Evolutionary conservation across 2,113 vertebrate genomes (phyloP).

Genomic region (Tachysurus vachellii): DNA sequence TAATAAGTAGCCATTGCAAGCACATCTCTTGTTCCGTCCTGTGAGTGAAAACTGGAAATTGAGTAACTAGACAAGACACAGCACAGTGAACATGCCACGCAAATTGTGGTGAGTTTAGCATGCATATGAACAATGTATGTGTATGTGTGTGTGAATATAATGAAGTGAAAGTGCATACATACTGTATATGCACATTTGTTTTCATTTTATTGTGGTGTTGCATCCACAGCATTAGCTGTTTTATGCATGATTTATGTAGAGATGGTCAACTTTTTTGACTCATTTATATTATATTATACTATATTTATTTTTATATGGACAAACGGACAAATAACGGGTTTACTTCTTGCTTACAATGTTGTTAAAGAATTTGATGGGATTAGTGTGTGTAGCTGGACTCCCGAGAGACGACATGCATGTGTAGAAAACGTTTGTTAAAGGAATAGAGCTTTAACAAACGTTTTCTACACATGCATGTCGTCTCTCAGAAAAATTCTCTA

Average conservation of each 20-base stretch:
- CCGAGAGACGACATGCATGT: background rate
- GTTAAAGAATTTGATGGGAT: background rate
- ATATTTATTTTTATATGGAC: too few relatives aligned
- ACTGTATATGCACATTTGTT: too few relatives aligned
- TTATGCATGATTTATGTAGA: background rate
- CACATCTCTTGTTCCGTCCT: constrained; percentile 25
- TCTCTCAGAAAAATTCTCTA: background rate
- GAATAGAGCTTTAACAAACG: too few relatives aligned
- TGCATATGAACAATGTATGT: background rate
- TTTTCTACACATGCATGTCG: background rate
- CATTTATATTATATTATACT: too few relatives aligned
- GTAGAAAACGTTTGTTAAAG: background rate
- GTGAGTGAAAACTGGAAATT: constrained; percentile 37
- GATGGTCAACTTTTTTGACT: background rate
- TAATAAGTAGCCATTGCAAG: constrained; percentile 43
- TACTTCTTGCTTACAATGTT: background rate
- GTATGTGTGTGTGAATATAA: background rate
- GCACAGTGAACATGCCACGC: constrained; percentile 46
- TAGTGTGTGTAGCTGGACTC: constrained; percentile 1
- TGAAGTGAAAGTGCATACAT: background rate
- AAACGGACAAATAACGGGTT: too few relatives aligned
- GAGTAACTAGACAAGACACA: constrained; percentile 22
- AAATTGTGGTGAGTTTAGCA: constrained; percentile 47
- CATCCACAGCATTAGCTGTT: background rate
- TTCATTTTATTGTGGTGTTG: background rate